Conservation (phyloP, 2,113 vertebrate species). For the Podilymbus podiceps region DNA sequence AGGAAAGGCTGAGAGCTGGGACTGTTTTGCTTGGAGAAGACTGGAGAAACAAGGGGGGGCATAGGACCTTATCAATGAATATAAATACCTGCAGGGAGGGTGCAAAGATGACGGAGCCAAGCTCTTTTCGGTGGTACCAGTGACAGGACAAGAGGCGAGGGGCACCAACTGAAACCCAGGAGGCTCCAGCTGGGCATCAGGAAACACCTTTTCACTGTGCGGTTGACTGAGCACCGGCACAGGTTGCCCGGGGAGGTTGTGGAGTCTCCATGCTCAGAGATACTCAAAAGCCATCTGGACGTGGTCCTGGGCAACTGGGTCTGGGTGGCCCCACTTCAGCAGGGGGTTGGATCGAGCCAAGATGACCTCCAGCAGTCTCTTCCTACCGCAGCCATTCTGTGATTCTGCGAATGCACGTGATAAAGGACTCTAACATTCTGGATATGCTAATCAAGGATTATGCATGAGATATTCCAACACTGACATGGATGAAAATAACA, state of each 20-base stretch:
- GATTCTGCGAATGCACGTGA: not conserved
- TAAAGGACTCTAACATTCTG: not conserved
- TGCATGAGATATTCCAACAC: not conserved
- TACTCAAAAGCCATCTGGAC: not conserved
- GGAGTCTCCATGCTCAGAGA: not conserved
- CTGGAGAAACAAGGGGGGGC: not conserved
- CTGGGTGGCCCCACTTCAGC: not conserved
- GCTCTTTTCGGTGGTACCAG: not conserved
- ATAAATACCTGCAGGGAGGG: not conserved
- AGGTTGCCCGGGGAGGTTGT: not conserved
- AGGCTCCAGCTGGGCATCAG: not conserved
- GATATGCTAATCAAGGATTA: not conserved
- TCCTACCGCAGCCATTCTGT: not conserved
- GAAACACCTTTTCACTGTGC: not conserved
- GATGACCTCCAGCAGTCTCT: not conserved
- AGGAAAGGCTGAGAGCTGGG: not conserved
- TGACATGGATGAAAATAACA: not conserved
- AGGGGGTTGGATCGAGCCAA: no score
- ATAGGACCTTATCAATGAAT: not conserved
- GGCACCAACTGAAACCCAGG: not conserved
- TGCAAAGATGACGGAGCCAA: not conserved
- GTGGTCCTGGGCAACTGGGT: no score
- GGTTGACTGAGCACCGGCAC: not conserved
- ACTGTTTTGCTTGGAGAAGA: not conserved
- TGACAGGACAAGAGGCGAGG: not conserved